A percentile compares a stretch with the other conserved stretches of the same genome.
Conservation (phyloP, 2,113 vertebrate species). For the Sturnus vulgaris region DNA sequence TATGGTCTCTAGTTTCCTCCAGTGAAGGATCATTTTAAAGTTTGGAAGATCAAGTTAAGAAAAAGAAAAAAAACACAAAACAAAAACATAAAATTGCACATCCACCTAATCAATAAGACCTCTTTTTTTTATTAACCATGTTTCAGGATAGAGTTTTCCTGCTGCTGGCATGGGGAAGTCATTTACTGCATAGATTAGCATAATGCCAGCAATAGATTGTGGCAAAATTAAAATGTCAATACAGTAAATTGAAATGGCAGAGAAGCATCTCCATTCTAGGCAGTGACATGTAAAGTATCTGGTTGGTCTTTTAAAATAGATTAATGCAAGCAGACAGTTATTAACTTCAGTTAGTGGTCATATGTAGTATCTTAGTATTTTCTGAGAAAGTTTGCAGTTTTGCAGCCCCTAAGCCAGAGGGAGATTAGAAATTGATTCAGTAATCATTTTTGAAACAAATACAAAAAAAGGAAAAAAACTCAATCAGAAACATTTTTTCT, state of each 20-base stretch:
- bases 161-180: neutral
- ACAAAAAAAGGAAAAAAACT: neutral
- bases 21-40: neutral
- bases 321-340: constrained; percentile 37
- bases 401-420: neutral
- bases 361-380: constrained; percentile 16
- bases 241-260: constrained; percentile 48
- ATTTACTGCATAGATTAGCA: constrained; percentile 7
- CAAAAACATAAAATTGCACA: neutral
- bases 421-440: constrained; percentile 60
- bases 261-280: neutral
- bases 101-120: neutral
- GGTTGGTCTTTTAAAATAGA: constrained; percentile 4
- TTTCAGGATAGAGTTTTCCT: constrained; percentile 7
- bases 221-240: constrained; percentile 63
- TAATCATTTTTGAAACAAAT: neutral
- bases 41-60: neutral
- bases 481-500: neutral
- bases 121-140: constrained; percentile 1
- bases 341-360: constrained; percentile 50
- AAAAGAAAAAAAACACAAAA: neutral
- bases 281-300: neutral
- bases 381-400: constrained; percentile 42
- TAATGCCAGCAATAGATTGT: neutral
- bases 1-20: neutral